Percentiles rank a stretch among this genome's conserved stretches.
phyloP scores from a whole-genome alignment of 2,113 vertebrate genomes.

The Pollachius pollachius region DNA sequence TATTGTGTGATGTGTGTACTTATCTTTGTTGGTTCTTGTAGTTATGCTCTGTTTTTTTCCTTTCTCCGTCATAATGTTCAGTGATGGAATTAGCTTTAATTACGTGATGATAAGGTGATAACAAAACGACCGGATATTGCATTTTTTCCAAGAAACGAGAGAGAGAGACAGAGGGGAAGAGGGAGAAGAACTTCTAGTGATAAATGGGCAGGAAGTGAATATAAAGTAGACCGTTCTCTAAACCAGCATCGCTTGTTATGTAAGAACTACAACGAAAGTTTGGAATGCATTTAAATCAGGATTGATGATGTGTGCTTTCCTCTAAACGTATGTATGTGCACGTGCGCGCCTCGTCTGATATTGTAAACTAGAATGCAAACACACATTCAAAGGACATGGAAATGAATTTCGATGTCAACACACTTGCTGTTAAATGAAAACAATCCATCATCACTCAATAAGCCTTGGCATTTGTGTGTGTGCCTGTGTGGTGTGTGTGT shows the following conservation, averaged over 20 bases:
- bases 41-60: constrained; percentile 1
- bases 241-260: constrained; percentile 27
- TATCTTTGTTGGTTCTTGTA: too few relatives aligned
- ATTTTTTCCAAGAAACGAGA: constrained; percentile 29
- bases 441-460: constrained; percentile 28
- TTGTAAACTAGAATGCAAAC: constrained; percentile 30
- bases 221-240: constrained; percentile 19
- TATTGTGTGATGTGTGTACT: too few relatives aligned
- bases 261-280: constrained; percentile 25
- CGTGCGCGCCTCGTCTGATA: constrained; percentile 9
- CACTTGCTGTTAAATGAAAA: constrained; percentile 31
- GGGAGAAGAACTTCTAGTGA: background rate
- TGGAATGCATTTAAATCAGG: constrained; percentile 33
- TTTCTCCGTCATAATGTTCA: constrained; percentile 20
- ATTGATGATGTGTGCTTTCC: constrained; percentile 18
- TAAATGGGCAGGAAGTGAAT: constrained; percentile 2
- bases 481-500: constrained; percentile 1
- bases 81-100: constrained; percentile 53
- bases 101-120: constrained; percentile 45
- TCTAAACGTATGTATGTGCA: background rate
- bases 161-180: background rate
- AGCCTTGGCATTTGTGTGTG: background rate
- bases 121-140: constrained; percentile 24
- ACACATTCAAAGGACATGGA: constrained; percentile 13
- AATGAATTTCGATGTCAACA: constrained; percentile 17